Conservation (phyloP, 2,888 invertebrate genomes). For the Sclerodermus sp. region DNA sequence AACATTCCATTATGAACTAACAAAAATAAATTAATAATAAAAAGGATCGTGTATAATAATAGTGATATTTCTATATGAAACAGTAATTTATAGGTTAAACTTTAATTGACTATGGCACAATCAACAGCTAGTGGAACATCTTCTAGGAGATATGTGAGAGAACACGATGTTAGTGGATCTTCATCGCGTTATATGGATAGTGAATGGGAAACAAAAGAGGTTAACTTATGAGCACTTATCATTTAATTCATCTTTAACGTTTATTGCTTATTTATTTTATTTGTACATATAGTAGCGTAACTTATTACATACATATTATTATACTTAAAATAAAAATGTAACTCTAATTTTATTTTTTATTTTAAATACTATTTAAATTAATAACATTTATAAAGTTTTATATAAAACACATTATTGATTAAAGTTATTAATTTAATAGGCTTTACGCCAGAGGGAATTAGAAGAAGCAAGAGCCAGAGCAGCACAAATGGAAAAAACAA, state of each 20-base stretch:
- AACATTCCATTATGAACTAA: no score
- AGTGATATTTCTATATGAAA: not conserved
- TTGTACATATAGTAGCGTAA: no score
- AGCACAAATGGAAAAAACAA: slow-evolving; percentile 98
- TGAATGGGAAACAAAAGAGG: slow-evolving; percentile 81
- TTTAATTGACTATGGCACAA: slow-evolving; percentile 62
- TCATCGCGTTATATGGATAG: slow-evolving; percentile 68
- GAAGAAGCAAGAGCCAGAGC: slow-evolving; percentile 93
- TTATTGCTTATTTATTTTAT: no score
- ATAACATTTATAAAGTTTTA: not conserved
- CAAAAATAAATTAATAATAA: no score
- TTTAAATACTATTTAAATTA: not conserved
- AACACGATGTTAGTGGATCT: slow-evolving; percentile 65
- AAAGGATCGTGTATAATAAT: no score
- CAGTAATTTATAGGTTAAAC: slow-evolving; percentile 22
- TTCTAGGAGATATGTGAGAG: slow-evolving; percentile 64
- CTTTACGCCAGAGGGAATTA: slow-evolving; percentile 75
- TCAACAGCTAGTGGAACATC: slow-evolving; percentile 66
- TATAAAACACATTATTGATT: not conserved
- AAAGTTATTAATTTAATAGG: slow-evolving; percentile 47
- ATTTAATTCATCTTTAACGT: not conserved
- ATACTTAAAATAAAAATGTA: slow-evolving; percentile 1
- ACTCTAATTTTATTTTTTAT: slow-evolving; percentile 1
- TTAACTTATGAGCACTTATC: no score
- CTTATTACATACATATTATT: slow-evolving; percentile 8